Base-by-base conservation (phyloP, 2,888 invertebrate genomes). In the Cantharis rufa region DNA sequence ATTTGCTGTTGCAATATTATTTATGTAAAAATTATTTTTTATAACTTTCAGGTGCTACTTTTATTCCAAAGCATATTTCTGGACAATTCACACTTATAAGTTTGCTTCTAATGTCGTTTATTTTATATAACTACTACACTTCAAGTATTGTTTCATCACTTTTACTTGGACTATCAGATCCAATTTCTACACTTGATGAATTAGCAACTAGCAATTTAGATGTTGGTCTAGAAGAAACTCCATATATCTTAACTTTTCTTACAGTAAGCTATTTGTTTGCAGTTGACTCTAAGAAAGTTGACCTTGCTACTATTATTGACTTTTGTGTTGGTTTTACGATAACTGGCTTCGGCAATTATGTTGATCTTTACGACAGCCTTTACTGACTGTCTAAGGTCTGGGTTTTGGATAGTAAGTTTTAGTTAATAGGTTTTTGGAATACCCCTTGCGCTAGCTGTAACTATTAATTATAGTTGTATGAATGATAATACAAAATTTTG, bases 61-160 rank as follows among this genome's bases (percentile, higher is more conserved):
- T 81, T 48, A 76, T 83, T 24, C 86, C 87, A 1, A 78, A 80
- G 3, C 79, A 80, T 64, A 18, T 81, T 4, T 82, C 86, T 4
- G 85, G 86, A 28, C 83, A 86, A 68, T 83, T 86, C 16, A 79
- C 86, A 11, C 82, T 86, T 66, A 79, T 87, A 10, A 81, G 80
- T 21, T 80, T 86, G 7, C 81, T 87, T 13, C 76, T 86, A 7
- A 82, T 86, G 15, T 86, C 86, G 10, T 81, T 90, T 1, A 84
- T 91, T 13, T 86, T 90, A 3, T 91, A 90, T 85, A 91, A 91
- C 83, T 91, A 90, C 85, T 91, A 91, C 84, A 91, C 91, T 0
- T 91, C 91, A 69, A 91, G 91, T 78, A 90, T 91, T 13, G 91
- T 91, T 4, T 91, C 91, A 70, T 90, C 90, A 84, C 84, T 91